phyloP scores from a whole-genome alignment of 2,888 invertebrate species.

The Amphipyra tragopoginis region DNA sequence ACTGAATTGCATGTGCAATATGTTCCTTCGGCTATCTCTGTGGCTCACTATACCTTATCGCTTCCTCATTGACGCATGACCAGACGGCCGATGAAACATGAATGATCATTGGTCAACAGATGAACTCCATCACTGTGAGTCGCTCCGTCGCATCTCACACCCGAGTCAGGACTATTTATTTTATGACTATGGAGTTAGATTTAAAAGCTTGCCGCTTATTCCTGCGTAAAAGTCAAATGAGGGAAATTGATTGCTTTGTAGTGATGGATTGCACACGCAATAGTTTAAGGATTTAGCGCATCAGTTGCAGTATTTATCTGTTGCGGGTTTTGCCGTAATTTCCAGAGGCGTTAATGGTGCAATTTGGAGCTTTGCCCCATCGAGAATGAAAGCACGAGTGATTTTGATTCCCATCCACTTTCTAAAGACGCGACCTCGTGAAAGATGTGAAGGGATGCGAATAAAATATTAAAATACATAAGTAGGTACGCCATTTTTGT shows the following conservation, averaged over 20 bases:
- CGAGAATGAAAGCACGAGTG: conserved; percentile 25
- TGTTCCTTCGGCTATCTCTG: conserved; percentile 52
- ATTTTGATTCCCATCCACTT: conserved; percentile 27
- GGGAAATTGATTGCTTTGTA: conserved; percentile 28
- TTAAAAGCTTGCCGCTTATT: conserved; percentile 32
- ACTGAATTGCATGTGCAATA: conserved; percentile 40
- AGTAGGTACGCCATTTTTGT: conserved; percentile 30
- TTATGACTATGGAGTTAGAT: conserved; percentile 33
- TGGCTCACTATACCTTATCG: conserved; percentile 64
- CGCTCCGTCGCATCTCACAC: conserved; percentile 23
- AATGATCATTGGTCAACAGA: conserved; percentile 60
- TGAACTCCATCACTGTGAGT: conserved; percentile 46
- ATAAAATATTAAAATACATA: conserved; percentile 42
- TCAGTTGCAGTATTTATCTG: conserved; percentile 14
- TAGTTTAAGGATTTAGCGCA: conserved; percentile 29
- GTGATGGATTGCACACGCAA: conserved; percentile 33
- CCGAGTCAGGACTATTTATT: conserved; percentile 34
- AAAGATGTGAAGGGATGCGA: conserved; percentile 25
- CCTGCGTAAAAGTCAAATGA: conserved; percentile 47
- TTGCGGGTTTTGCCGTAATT: background rate
- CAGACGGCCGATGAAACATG: conserved; percentile 69
- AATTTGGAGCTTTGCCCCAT: conserved; percentile 6
- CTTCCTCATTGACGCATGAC: conserved; percentile 70
- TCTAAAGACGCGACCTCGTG: conserved; percentile 20
- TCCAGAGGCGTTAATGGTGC: conserved; percentile 2